These are phyloP conservation scores for Allolobophora icterica DNA, from an alignment of 2,888 invertebrate genomes.

Conservation along the genomic window DNA sequence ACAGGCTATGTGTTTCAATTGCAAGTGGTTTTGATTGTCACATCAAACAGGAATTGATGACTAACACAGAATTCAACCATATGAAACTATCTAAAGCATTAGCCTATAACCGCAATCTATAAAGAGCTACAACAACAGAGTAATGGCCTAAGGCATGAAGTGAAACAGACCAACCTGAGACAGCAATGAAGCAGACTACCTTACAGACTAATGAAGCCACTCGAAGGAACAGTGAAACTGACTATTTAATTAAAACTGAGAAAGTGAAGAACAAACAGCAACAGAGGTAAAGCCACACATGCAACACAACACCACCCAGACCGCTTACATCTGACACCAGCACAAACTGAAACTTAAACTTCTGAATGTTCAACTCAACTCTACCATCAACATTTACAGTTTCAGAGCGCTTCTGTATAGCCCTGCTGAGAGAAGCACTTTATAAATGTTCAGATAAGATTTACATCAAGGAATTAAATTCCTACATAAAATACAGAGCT, in stretches of 20 bases:
- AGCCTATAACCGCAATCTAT: neutral
- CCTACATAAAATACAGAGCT: neutral
- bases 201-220: neutral
- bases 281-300: neutral
- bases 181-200: neutral
- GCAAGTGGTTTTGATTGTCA: neutral
- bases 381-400: neutral
- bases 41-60: neutral
- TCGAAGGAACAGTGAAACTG: neutral
- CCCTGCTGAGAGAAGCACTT: too few relatives aligned
- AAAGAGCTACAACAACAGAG: neutral
- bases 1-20: neutral
- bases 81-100: neutral
- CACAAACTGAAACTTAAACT: neutral
- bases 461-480: neutral
- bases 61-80: neutral
- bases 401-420: too few relatives aligned
- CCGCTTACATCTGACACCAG: neutral
- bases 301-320: neutral
- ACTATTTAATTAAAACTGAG: neutral
- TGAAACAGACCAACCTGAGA: slow-evolving; percentile 2
- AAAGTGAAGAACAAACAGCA: neutral
- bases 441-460: too few relatives aligned
- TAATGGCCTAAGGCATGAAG: neutral
- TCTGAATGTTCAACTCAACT: neutral